These are phyloP conservation scores for Cettia cetti DNA, from an alignment of 2,113 vertebrate genomes.

Conservation along the genomic window DNA sequence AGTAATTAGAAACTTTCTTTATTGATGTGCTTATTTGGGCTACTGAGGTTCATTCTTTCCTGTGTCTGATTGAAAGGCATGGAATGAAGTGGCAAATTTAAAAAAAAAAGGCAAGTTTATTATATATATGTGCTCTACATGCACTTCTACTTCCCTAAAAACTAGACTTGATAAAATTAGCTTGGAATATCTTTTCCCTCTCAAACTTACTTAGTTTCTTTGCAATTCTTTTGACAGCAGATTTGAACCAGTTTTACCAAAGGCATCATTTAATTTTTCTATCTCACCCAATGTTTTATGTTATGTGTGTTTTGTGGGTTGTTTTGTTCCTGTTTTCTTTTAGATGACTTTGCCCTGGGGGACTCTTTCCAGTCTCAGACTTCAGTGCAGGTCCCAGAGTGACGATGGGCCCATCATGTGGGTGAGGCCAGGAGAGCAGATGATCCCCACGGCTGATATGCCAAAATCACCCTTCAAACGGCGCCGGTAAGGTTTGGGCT, in stretches of 20 bases:
- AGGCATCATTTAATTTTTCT: neutral
- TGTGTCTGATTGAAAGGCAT: neutral
- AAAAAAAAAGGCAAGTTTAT: neutral
- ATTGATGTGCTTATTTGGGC: neutral
- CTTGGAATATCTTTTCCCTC: neutral
- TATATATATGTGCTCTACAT: no score
- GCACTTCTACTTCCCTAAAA: neutral
- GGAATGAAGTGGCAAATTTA: neutral
- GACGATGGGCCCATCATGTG: slow-evolving; percentile 98
- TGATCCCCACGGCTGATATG: slow-evolving; percentile 98
- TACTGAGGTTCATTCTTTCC: neutral
- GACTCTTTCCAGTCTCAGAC: slow-evolving; percentile 88
- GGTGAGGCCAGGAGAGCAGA: slow-evolving; percentile 96
- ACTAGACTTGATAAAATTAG: neutral
- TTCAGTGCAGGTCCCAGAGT: slow-evolving; percentile 94
- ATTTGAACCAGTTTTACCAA: neutral
- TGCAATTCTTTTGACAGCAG: neutral
- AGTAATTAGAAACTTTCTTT: neutral
- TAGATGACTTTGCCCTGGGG: slow-evolving; percentile 98
- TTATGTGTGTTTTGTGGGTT: slow-evolving; percentile 56
- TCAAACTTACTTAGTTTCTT: neutral
- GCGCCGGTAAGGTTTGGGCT: slow-evolving; percentile 80
- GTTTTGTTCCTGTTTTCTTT: slow-evolving; percentile 25
- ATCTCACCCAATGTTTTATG: slow-evolving; percentile 26
- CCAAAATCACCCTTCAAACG: slow-evolving; percentile 98